These are phyloP conservation scores for Syngnathus scovelli DNA, from an alignment of 2,113 vertebrate genomes.

Conservation along the genomic window DNA sequence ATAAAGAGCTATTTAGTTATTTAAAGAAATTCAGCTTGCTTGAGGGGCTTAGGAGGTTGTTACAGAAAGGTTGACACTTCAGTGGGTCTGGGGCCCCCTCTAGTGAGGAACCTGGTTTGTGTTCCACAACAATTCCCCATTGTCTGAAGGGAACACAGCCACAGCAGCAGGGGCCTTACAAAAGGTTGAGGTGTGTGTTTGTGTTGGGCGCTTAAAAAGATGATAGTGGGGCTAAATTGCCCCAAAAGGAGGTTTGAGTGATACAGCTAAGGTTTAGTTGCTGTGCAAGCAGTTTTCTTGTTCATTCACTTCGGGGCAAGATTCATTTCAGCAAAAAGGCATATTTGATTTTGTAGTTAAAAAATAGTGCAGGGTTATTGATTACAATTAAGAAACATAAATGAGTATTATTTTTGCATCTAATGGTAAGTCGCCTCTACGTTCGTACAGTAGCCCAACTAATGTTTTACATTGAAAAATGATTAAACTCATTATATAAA, in stretches of 20 bases:
- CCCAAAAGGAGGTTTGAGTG: neutral
- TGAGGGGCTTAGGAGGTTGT: conserved; percentile 27
- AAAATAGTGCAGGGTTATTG: neutral
- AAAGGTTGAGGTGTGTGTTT: neutral
- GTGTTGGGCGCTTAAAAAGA: neutral
- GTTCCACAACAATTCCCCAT: conserved; percentile 45
- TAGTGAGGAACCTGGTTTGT: conserved; percentile 59
- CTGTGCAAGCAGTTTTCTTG: neutral
- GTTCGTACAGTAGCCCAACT: neutral
- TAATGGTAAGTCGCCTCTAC: too few relatives aligned
- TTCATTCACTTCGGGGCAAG: neutral
- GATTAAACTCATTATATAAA: neutral
- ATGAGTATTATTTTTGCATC: neutral
- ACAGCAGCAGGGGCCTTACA: neutral
- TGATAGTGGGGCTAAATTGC: neutral
- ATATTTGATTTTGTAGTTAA: neutral
- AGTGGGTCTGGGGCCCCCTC: conserved; percentile 69
- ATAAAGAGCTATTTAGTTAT: neutral
- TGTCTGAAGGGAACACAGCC: conserved; percentile 48
- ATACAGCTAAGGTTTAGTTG: neutral
- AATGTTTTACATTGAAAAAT: too few relatives aligned
- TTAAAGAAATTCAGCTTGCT: neutral
- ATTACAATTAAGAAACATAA: neutral
- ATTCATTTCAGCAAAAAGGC: neutral
- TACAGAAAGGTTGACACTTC: conserved; percentile 26